Conservation (phyloP, 2,888 invertebrate genomes). For the Dorcus parallelipipedus region DNA sequence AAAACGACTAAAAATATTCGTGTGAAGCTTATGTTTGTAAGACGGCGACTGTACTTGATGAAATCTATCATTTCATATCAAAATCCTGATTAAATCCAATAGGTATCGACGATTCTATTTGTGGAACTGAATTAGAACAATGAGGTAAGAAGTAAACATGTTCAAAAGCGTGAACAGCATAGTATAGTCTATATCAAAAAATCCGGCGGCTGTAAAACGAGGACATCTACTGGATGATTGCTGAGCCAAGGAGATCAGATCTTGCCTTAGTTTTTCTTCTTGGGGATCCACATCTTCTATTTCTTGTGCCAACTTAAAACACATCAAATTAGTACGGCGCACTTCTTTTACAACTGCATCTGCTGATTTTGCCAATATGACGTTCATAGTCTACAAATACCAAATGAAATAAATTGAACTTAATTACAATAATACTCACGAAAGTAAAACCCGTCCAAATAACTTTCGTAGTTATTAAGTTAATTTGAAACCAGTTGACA, state of each 20-base stretch:
- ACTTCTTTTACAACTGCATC: not conserved
- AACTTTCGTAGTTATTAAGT: not conserved
- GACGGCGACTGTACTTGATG: too few species aligned
- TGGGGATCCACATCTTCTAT: not conserved
- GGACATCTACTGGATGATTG: not conserved
- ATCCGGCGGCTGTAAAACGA: constrained; percentile 1
- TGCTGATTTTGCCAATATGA: not conserved
- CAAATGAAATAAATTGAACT: too few species aligned
- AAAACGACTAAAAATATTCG: too few species aligned
- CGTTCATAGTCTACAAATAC: not conserved
- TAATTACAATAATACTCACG: not conserved
- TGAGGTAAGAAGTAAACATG: not conserved
- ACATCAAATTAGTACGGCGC: not conserved
- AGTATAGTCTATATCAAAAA: not conserved
- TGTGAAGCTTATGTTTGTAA: too few species aligned
- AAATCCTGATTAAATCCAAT: too few species aligned
- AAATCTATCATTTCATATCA: too few species aligned
- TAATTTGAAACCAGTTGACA: not conserved
- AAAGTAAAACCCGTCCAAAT: too few species aligned
- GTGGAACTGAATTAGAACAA: not conserved
- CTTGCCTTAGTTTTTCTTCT: not conserved
- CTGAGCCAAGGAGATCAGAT: not conserved
- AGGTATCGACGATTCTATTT: not conserved
- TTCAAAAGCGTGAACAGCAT: not conserved
- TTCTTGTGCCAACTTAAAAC: not conserved